Evolutionary conservation across 2,113 vertebrate genomes (phyloP).

Genomic region (Lamprotornis superbus): DNA sequence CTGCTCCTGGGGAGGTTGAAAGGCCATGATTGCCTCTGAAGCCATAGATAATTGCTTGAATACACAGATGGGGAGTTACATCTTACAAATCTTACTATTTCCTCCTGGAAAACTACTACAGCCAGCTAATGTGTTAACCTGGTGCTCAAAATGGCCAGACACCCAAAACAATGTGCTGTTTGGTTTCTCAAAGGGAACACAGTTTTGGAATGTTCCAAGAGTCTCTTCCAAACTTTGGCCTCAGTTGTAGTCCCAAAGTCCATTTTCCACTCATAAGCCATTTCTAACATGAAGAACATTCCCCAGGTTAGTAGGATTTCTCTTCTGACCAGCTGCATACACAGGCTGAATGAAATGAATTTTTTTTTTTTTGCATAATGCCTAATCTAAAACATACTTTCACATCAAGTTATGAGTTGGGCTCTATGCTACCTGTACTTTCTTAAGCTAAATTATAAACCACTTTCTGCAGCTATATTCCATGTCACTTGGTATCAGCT

Average conservation of each 20-base stretch:
- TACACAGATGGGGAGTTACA: rapidly evolving
- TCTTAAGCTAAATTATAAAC: neutral
- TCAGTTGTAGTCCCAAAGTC: neutral
- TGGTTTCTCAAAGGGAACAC: neutral
- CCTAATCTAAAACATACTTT: neutral
- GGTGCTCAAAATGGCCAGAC: neutral
- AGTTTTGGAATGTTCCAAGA: neutral
- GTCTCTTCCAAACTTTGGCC: neutral
- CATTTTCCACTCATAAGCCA: neutral
- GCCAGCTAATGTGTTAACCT: rapidly evolving
- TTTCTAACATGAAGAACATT: neutral
- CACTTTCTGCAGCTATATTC: neutral
- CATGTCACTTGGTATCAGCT: neutral
- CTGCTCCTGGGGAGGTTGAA: neutral
- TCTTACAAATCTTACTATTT: neutral
- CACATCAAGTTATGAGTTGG: neutral
- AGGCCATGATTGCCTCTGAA: neutral
- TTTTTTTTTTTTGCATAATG: neutral
- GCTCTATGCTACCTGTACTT: neutral
- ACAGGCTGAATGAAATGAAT: rapidly evolving
- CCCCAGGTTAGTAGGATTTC: neutral
- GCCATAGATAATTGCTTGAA: neutral
- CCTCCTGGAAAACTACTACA: neutral
- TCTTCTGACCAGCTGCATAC: neutral
- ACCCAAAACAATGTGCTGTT: rapidly evolving